Evolutionary conservation across 2,113 vertebrate species (phyloP).

Genomic region (Podarcis cretensis): DNA sequence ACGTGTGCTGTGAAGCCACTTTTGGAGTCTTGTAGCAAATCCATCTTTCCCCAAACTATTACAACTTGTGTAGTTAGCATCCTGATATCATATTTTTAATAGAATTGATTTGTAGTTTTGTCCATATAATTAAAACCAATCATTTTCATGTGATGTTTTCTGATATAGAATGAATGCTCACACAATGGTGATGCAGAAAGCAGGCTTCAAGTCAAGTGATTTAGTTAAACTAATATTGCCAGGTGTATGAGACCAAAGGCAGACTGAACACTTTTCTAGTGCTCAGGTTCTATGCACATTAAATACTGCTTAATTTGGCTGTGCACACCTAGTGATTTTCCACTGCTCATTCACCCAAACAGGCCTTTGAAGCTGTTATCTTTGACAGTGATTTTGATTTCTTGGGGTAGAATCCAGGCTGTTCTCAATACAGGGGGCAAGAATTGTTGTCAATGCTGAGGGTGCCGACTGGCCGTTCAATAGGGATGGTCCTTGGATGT

Average conservation of each 20-base stretch:
- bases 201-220: not conserved
- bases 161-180: not conserved
- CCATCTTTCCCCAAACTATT: not conserved
- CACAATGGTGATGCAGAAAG: not conserved
- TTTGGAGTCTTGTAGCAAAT: not conserved
- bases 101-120: not conserved
- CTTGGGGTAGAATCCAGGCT: not conserved
- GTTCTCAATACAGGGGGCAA: not conserved
- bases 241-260: not conserved
- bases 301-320: not conserved
- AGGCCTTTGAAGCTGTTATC: too few relatives aligned
- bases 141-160: not conserved
- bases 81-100: not conserved
- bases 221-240: not conserved
- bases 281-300: not conserved
- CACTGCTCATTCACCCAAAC: not conserved
- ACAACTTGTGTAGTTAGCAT: not conserved
- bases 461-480: not conserved
- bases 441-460: not conserved
- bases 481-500: not conserved
- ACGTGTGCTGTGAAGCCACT: not conserved
- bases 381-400: not conserved
- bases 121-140: not conserved
- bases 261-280: not conserved
- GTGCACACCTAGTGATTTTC: too few relatives aligned